Evolutionary conservation across 2,797 vertebrate species (phyloP).

Genomic region (Gallirallus australis): DNA sequence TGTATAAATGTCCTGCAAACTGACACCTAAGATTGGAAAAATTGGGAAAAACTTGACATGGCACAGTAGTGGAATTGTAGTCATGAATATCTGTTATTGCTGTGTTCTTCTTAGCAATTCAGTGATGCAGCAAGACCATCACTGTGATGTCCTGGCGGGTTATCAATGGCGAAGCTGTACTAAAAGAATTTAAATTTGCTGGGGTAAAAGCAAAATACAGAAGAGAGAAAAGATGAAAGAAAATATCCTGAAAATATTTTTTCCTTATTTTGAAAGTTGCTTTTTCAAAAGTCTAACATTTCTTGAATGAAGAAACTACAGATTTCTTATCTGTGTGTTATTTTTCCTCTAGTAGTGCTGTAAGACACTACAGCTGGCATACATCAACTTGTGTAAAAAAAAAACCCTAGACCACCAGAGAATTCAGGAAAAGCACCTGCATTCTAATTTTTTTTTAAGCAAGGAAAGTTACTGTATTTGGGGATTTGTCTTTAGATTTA

Average conservation of each 20-base stretch:
- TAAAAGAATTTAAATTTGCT: not conserved
- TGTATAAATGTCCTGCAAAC: not conserved
- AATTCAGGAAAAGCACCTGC: not conserved
- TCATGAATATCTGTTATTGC: not conserved
- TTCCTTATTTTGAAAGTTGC: not conserved
- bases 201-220: not conserved
- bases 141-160: not conserved
- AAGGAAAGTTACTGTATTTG: not conserved
- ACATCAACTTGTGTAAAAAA: not conserved
- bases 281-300: not conserved
- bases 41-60: not conserved
- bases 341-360: not conserved
- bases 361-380: not conserved
- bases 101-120: not conserved
- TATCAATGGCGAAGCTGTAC: not conserved
- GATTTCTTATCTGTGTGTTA: not conserved
- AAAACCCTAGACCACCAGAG: not conserved
- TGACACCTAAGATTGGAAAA: not conserved
- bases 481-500: not conserved
- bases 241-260: not conserved
- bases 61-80: not conserved
- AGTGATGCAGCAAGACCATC: not conserved
- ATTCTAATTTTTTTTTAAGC: not conserved
- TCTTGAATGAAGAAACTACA: not conserved
- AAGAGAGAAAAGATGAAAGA: not conserved